Percentiles rank a stretch among this genome's conserved stretches.
These are phyloP conservation scores for Sturnus vulgaris DNA, from an alignment of 2,113 vertebrate genomes.

Conservation along the genomic window DNA sequence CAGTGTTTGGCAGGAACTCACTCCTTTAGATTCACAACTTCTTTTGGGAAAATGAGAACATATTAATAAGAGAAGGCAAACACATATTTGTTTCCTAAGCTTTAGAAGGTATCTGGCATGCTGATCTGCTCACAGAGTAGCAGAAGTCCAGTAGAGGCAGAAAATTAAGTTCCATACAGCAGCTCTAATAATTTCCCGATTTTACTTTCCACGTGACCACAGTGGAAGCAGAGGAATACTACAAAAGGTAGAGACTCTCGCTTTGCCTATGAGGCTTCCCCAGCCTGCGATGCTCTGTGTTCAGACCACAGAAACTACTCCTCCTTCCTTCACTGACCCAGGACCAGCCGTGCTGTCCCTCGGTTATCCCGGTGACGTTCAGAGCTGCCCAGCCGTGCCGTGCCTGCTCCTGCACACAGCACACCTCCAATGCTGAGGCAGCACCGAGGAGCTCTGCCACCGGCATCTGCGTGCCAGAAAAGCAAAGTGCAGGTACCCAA, in stretches of 20 bases:
- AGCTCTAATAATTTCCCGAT: neutral
- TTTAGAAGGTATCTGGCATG: neutral
- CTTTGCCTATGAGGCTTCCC: rapidly evolving
- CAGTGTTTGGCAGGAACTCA: constrained; percentile 40
- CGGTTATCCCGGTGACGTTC: rapidly evolving
- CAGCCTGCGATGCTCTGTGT: rapidly evolving
- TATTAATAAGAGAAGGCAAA: neutral
- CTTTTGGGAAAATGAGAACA: neutral
- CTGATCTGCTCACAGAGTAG: neutral
- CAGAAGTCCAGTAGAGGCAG: neutral
- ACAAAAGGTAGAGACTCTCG: neutral
- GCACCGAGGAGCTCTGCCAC: neutral
- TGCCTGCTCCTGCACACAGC: neutral
- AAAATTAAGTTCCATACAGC: neutral
- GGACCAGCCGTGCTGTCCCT: neutral
- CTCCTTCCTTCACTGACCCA: rapidly evolving
- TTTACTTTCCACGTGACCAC: neutral
- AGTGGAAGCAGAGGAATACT: neutral
- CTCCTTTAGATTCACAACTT: constrained; percentile 15
- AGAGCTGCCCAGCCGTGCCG: neutral
- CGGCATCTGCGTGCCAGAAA: neutral
- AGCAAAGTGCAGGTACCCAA: rapidly evolving
- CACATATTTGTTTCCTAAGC: neutral
- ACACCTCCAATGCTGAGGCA: neutral
- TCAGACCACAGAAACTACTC: neutral